phyloP scores from a whole-genome alignment of 2,888 invertebrate genomes.

The Eupsilia transversa region DNA sequence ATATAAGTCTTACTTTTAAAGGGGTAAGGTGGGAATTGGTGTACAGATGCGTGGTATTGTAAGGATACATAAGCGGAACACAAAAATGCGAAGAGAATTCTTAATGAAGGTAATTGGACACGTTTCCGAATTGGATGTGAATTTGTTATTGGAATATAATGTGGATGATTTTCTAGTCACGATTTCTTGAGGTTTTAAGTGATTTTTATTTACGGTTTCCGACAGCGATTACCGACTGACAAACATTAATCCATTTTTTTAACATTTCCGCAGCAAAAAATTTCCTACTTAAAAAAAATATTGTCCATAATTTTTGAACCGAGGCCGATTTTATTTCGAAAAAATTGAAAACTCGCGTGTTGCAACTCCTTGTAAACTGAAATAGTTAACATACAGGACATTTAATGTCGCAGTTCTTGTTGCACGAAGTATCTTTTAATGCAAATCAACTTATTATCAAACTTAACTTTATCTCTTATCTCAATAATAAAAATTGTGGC shows the following conservation, averaged over 20 bases:
- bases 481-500: no score
- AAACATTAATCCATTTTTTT: background rate
- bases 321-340: background rate
- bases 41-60: background rate
- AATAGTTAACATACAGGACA: background rate
- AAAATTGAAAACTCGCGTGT: background rate
- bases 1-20: constrained; percentile 25
- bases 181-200: constrained; percentile 26
- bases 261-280: background rate
- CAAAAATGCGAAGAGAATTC: constrained; percentile 69
- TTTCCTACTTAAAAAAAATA: background rate
- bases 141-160: constrained; percentile 47
- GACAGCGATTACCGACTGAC: background rate
- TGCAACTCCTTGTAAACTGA: background rate
- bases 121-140: constrained; percentile 50
- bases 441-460: no score
- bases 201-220: constrained; percentile 25
- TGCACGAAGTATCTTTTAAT: background rate
- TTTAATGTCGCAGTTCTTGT: background rate
- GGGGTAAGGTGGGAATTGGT: constrained; percentile 25
- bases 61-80: constrained; percentile 43
- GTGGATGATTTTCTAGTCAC: constrained; percentile 46
- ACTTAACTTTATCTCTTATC: no score
- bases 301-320: background rate
- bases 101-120: constrained; percentile 63